These are phyloP conservation scores for Pseudotriccus pelzelni DNA, from an alignment of 2,797 vertebrate species.

Conservation along the genomic window DNA sequence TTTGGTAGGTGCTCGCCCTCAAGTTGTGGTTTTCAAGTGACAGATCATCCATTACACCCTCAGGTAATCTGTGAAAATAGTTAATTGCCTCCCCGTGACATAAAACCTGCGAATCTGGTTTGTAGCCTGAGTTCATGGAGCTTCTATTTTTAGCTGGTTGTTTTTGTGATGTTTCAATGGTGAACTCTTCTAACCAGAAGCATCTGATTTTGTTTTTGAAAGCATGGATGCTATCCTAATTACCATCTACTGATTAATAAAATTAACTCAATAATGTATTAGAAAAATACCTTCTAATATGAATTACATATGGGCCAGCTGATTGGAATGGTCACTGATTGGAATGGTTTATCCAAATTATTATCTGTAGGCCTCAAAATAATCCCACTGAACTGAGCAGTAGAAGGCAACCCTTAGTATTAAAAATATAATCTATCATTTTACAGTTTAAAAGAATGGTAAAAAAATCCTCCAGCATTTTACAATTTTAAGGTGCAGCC, in stretches of 20 bases:
- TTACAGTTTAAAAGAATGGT: not conserved
- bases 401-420: not conserved
- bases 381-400: not conserved
- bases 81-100: not conserved
- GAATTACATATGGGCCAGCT: not conserved
- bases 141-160: not conserved
- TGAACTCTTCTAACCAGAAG: not conserved
- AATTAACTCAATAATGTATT: not conserved
- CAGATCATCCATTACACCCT: not conserved
- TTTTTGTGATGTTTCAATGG: not conserved
- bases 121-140: not conserved
- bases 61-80: not conserved
- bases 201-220: not conserved
- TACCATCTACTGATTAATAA: not conserved
- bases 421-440: not conserved
- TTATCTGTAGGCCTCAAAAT: not conserved
- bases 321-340: not conserved
- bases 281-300: not conserved
- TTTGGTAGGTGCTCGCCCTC: not conserved
- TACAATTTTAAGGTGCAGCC: not conserved
- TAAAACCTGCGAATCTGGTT: not conserved
- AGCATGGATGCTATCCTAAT: not conserved
- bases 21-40: not conserved
- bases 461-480: not conserved
- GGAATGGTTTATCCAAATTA: not conserved